Evolutionary conservation across 37 sponge, comb jelly and placozoan genomes (phyloP), one percentile per base, ranked within the genome.

Genomic region (Hexactinellida sp.): DNA sequence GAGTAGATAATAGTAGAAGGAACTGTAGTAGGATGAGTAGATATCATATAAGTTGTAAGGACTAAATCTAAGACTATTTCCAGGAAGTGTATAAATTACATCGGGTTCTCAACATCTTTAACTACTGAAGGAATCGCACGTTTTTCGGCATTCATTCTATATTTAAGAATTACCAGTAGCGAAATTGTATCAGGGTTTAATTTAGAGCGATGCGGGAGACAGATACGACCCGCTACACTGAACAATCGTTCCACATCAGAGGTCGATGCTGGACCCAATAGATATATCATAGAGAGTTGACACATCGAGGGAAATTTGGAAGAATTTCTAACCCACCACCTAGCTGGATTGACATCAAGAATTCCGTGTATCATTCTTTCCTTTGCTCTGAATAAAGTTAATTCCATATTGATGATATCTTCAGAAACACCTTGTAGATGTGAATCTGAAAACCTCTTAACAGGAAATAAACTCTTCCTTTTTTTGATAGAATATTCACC

Each of bases 181-280:
- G 21, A 10, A 63, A 63, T 63, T 21, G 34, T 25, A 25, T 63
- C 76, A 63, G 76, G 76, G 76, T n/a, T 63, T 23, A 63, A 63
- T n/a, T 7, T 63, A 25, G 76, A 63, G 28, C 76, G 34, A 63
- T 63, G 76, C 28, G 76, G 25, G 30, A 3, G 76, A 28, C 76
- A 63, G 30, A 63, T 63, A 25, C 76, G 76, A 25, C 76, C 76
- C 76, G 76, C 76, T 63, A 63, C 76, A n/a, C 34, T 63, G 76
- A 63, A 63, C 30, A 63, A 63, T n/a, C 76, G 21, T n/a, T 63
- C 76, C 3, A 32, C 76, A 63, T 28, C 76, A 25, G 76, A 3
- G 21, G 76, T 63, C 21, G 76, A 63, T 10, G 76, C 34, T 63
- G 76, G 34, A 25, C 19, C 28, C 30, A 63, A 63, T 32, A 63